A percentile compares a stretch with the other conserved stretches of the same genome.
Evolutionary conservation across 2,888 invertebrate species (phyloP).

Genomic region (Gnatocerus cornutus): DNA sequence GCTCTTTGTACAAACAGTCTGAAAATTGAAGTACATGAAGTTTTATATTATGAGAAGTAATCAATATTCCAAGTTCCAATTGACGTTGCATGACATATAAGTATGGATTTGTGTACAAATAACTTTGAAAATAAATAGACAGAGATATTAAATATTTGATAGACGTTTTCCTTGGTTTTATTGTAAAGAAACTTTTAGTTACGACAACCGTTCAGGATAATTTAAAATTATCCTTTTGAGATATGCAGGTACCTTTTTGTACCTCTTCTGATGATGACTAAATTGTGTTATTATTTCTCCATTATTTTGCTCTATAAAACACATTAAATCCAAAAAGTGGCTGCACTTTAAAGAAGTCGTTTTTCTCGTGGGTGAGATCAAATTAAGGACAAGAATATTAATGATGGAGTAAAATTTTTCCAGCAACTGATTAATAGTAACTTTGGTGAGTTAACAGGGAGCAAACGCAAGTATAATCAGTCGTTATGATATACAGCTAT

Average conservation of each 20-base stretch:
- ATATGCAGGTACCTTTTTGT: too few species aligned
- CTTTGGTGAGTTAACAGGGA: constrained; percentile 34
- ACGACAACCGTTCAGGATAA: too few species aligned
- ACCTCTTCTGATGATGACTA: neutral
- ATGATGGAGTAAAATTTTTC: constrained; percentile 31
- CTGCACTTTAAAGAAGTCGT: neutral
- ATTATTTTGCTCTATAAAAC: constrained; percentile 10
- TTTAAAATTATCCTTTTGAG: too few species aligned
- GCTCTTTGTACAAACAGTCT: neutral
- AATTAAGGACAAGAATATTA: constrained; percentile 27
- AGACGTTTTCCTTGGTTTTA: too few species aligned
- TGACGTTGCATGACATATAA: neutral
- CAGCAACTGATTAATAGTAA: constrained; percentile 43
- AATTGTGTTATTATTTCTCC: constrained; percentile 28
- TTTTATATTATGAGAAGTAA: neutral
- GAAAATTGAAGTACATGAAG: neutral
- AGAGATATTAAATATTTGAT: too few species aligned
- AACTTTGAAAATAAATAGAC: too few species aligned
- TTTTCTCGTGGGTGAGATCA: constrained; percentile 28
- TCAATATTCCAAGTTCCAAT: neutral
- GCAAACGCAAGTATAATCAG: constrained; percentile 27
- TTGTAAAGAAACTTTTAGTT: too few species aligned
- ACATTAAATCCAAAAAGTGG: constrained; percentile 2
- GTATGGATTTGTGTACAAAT: too few species aligned
- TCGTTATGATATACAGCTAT: constrained; percentile 41